Evolutionary conservation across 2,888 invertebrate genomes (phyloP).

Genomic region (Cremastobaeus sp.): DNA sequence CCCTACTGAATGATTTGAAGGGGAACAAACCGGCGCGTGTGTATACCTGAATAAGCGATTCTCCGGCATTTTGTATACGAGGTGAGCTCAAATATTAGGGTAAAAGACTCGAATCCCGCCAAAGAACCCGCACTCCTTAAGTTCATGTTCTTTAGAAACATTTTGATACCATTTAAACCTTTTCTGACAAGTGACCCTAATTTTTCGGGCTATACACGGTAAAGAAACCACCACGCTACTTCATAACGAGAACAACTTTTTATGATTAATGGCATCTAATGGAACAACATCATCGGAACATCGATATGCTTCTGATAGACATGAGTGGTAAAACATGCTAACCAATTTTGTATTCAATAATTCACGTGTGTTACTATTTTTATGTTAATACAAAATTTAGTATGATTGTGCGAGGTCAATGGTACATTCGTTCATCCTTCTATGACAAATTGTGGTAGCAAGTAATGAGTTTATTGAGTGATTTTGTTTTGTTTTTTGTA

Average conservation of each 20-base stretch:
- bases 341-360: no score
- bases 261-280: conserved; percentile 3
- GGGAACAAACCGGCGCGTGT: conserved; percentile 5
- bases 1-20: conserved; percentile 14
- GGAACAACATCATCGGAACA: no score
- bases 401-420: no score
- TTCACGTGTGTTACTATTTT: no score
- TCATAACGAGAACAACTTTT: no score
- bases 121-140: conserved; percentile 1
- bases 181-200: conserved; percentile 1
- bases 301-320: no score
- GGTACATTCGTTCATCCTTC: no score
- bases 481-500: no score
- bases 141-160: conserved; percentile 14
- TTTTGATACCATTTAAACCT: conserved; percentile 1
- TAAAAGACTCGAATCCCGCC: conserved; percentile 11
- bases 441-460: no score
- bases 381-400: no score
- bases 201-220: conserved; percentile 7
- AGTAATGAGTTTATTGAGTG: no score
- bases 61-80: conserved; percentile 6
- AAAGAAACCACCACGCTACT: not conserved
- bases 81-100: conserved; percentile 16
- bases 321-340: no score
- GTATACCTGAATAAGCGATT: conserved; percentile 12